Base-by-base conservation (phyloP, 2,113 vertebrate species). In the Chaetops frenatus region DNA sequence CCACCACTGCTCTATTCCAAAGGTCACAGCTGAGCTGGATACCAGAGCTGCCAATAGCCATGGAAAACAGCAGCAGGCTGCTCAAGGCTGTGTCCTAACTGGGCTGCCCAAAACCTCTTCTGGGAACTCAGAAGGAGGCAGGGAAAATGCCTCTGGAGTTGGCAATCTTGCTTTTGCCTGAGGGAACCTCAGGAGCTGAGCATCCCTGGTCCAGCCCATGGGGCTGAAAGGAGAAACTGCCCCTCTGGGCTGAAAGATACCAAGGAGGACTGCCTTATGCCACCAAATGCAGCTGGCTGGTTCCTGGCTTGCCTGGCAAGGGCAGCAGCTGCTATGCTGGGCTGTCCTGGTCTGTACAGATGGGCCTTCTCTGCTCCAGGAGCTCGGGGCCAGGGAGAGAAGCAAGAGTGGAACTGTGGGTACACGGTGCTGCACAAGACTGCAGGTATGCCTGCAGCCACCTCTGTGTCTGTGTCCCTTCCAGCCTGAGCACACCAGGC, bases 91-190 rank as follows among this genome's bases (percentile, higher is more conserved):
- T 77, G 19, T 31, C 47, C 51, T 54, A 22, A 50, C 40, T 33
- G n/a, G 36, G 18, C 40, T 61, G 7, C 53, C 42, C 25, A 6
- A 71, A 94, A 51, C 33, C 24, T 73, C 45, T 87, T 20, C 40
- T 0, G 0, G 23, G 17, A 83, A 19, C 58, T 33, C 12, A 12
- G 45, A 18, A 82, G 31, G 16, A 45, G n/a, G 10, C 14, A 47
- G 31, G 4, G 38, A 36, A 77, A 42, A 45, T 54, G 25, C 12
- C 0, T 0, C 31, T 9, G 3, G 15, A 7, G 8, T 15, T 12
- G 7, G 21, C 53, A 47, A 61, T 57, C 35, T 29, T 13, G 7
- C 6, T 60, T 40, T 71, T 0, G 0, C 35, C 45, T 44, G 16
- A 3, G 1, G 17, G 40, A 50, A 71, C 45, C 2, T 1, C 38